Evolutionary conservation across 1,140 invertebrate genomes (phyloP), one percentile per base, ranked within the genome.

Genomic region (Thalassaphorura encarpata): DNA sequence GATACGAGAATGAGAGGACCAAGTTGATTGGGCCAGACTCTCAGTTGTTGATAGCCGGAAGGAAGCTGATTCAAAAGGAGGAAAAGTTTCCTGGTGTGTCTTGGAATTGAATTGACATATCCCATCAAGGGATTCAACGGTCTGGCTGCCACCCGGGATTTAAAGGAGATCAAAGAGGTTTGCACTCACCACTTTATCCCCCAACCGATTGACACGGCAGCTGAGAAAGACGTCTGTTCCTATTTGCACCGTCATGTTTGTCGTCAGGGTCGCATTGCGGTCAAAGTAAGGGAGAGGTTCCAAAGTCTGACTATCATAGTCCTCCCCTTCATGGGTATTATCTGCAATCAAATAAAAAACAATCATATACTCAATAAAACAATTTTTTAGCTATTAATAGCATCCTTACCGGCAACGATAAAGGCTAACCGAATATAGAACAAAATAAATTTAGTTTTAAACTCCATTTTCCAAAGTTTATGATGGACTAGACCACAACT

Each of bases 161-260:
- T 36, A n/a, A 36, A 36, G 33, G 33, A 36, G 33, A 36, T n/a
- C 11, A 36, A 36, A 36, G 33, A 36, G 33, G n/a, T 11, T 36
- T 36, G 33, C 13, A 58, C 56, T 63, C 36, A 63, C 62, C 39
- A 51, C 52, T 58, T 60, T 60, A 48, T 60, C 55, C 31, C 62
- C 62, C 33, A 63, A 42, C n/a, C 52, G 62, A 55, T 63, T 54
- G 47, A 63, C 57, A 41, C 47, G 58, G 43, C 62, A 63, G 46
- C 43, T 60, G 28, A 63, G 54, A 52, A 50, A 55, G 41, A 63
- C 62, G 53, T 60, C 58, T 36, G 54, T 58, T 8, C 62, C 62
- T 58, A 63, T 60, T 48, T 63, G 62, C 24, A 63, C 62, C 8
- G 61, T 63, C 2, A 57, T 23, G 49, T 62, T 62, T 21, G 60